Conservation (phyloP, 2,888 invertebrate genomes). For the Acrobasis consociella region DNA sequence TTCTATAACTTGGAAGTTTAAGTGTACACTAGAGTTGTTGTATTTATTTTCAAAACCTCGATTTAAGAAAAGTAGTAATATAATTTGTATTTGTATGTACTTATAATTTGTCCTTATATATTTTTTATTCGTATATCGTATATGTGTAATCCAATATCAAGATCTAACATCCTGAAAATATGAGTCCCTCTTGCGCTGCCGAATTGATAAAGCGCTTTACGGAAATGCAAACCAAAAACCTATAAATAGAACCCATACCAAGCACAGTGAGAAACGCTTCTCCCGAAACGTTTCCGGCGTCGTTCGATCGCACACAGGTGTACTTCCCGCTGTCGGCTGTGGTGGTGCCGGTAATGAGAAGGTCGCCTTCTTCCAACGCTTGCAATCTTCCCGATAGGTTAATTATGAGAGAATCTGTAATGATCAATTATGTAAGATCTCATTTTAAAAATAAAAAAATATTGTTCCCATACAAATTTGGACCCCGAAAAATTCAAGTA, state of each 20-base stretch:
- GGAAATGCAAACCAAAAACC: not conserved
- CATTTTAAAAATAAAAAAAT: not conserved
- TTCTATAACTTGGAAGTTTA: not conserved
- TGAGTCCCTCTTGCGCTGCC: not conserved
- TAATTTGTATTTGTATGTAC: no score
- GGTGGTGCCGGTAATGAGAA: slow-evolving; percentile 93
- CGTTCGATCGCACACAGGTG: slow-evolving; percentile 93
- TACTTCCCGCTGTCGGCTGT: slow-evolving; percentile 94
- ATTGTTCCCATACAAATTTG: no score
- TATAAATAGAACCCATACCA: slow-evolving; percentile 78
- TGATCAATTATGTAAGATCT: not conserved
- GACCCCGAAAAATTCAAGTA: no score
- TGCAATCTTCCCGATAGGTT: slow-evolving; percentile 89
- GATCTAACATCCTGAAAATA: no score
- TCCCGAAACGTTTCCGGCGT: slow-evolving; percentile 92
- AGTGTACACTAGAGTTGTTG: no score
- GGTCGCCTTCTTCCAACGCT: slow-evolving; percentile 92
- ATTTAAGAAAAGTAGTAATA: no score
- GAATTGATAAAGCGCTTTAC: not conserved
- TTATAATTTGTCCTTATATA: no score
- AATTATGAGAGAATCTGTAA: slow-evolving; percentile 71
- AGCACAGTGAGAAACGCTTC: slow-evolving; percentile 92
- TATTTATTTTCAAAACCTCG: no score
- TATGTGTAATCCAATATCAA: no score
- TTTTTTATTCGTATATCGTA: no score